Evolutionary conservation across 2,113 vertebrate species (phyloP), one percentile per base, ranked within the genome.

Genomic region (Desmodus rotundus): DNA sequence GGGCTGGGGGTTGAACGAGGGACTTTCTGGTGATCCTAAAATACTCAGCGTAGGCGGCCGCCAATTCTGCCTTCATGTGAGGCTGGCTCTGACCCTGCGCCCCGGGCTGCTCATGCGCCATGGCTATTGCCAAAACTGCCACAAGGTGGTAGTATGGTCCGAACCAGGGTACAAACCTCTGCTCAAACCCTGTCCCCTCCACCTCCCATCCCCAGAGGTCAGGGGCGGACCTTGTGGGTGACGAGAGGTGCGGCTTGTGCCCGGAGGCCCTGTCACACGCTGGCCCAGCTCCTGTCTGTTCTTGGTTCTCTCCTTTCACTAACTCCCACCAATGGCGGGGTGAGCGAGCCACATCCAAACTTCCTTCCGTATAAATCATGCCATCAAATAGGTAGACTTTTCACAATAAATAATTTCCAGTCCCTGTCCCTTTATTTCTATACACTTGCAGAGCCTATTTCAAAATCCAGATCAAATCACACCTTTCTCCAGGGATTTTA

Each of bases 191-290:
- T 11, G 11, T 7, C 52, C 47, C 7, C 14, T 4, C 56, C 26
- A 5, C 15, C 84, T 31, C 41, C 17, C 31, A 1, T 7, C 31
- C 74, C 28, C 19, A 19, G n/a, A 76, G 31, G 22, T 17, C 45
- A 14, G 31, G 22, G 12, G 13, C 12, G 5, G 61, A 13, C 61
- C 31, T 28, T 5, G 13, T 31, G 61, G 61, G 61, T 5, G 28
- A 15, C 1, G 61, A 63, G 61, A 31, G 3, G 26, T 28, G 26
- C 0, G 9, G 19, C 56, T 24, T 38, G 0, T 17, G 5, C 54
- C 5, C 7, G 68, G 43, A n/a, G 33, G 0, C 22, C 7, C 0
- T 4, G 43, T 28, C 2, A 11, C 67, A 22, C 0, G 0, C 14
- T 26, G 17, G 8, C 4, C 5, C 31, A 54, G 19, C 9, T 36